Evolutionary conservation across 2,888 invertebrate genomes (phyloP).

Genomic region (Lucinisca nassula): DNA sequence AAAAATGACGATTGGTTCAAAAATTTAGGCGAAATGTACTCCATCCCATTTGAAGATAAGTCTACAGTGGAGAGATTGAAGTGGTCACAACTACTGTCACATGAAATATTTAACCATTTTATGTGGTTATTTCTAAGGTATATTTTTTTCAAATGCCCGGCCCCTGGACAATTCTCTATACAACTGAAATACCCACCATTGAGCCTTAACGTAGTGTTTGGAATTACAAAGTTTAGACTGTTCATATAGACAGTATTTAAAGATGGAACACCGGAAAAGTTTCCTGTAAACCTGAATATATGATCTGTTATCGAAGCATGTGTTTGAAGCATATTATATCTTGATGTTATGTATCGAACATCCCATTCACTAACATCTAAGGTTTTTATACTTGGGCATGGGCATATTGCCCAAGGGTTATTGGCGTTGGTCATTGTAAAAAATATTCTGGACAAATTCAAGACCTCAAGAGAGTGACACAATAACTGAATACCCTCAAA

Average conservation of each 20-base stretch:
- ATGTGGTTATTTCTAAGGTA: background rate
- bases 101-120: background rate
- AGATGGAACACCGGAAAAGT: background rate
- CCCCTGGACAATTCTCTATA: background rate
- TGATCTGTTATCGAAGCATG: too few species aligned
- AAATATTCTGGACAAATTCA: background rate
- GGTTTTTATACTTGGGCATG: too few species aligned
- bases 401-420: too few species aligned
- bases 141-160: background rate
- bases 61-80: background rate
- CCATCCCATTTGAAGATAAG: background rate
- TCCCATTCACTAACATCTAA: too few species aligned
- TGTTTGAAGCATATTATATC: too few species aligned
- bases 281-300: background rate
- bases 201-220: too few species aligned
- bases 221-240: too few species aligned
- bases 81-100: background rate
- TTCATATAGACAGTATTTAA: background rate
- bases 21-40: background rate
- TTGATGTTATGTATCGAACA: too few species aligned
- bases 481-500: background rate
- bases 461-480: background rate
- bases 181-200: too few species aligned
- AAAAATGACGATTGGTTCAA: background rate
- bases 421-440: too few species aligned